These are phyloP conservation scores for Poecilus cupreus DNA, from an alignment of 2,888 invertebrate species.

Conservation along the genomic window DNA sequence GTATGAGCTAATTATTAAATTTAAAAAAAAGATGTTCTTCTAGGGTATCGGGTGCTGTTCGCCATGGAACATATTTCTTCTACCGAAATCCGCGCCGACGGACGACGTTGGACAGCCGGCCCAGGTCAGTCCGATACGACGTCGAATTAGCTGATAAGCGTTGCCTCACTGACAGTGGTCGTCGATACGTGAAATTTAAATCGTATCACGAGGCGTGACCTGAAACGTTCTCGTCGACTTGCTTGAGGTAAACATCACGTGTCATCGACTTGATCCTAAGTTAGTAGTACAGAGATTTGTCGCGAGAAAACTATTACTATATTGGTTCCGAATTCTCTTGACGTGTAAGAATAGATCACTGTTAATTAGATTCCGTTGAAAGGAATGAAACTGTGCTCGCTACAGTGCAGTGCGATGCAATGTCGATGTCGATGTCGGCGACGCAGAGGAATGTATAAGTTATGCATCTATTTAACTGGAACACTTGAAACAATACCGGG, in stretches of 20 bases:
- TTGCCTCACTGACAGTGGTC: background rate
- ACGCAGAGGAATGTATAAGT: background rate
- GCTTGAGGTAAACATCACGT: background rate
- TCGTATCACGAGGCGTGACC: conserved; percentile 15
- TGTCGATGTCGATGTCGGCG: background rate
- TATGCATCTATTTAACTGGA: conserved; percentile 5
- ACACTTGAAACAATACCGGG: conserved; percentile 9
- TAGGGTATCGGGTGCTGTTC: background rate
- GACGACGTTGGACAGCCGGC: background rate
- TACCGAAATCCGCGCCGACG: background rate
- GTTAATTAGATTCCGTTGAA: too few relatives aligned
- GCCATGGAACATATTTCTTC: conserved; percentile 1
- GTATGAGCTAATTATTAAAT: background rate
- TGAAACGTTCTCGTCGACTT: background rate
- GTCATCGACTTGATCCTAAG: background rate
- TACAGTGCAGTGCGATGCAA: background rate
- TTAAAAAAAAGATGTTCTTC: conserved; percentile 3
- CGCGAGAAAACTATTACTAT: background rate
- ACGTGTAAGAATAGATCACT: too few relatives aligned
- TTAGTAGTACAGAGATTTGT: background rate
- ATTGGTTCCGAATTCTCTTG: too few relatives aligned
- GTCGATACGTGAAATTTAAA: conserved; percentile 44
- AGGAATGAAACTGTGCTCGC: background rate
- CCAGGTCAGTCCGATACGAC: conserved; percentile 16
- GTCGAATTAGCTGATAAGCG: conserved; percentile 18